phyloP scores from a whole-genome alignment of 2,797 vertebrate genomes.

The Gadopsis marmoratus region DNA sequence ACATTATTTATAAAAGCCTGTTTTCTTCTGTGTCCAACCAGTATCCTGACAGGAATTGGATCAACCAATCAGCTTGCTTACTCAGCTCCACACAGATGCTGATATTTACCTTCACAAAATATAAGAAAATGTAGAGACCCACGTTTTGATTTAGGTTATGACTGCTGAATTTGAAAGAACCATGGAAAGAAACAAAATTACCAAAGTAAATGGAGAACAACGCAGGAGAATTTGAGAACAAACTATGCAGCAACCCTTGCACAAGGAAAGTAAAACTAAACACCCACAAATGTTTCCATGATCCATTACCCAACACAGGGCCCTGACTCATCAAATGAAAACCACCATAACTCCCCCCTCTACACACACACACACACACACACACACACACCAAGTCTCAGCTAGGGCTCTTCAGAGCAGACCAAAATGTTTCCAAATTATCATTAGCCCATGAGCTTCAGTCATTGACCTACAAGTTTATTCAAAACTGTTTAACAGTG shows the following conservation, averaged over 20 bases:
- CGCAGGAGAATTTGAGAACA: background rate
- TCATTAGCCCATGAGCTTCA: background rate
- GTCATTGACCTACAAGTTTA: background rate
- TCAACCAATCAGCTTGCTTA: background rate
- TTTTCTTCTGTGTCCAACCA: background rate
- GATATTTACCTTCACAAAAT: background rate
- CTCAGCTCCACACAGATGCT: background rate
- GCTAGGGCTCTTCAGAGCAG: background rate
- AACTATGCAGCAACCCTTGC: conserved; percentile 1
- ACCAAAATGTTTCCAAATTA: background rate
- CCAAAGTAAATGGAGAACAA: background rate
- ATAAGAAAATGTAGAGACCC: background rate
- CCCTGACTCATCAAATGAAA: conserved; percentile 70
- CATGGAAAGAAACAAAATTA: background rate
- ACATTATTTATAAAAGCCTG: too few species aligned
- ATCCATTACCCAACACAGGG: conserved; percentile 49
- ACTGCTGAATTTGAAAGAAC: background rate
- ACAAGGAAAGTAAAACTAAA: conserved; percentile 24
- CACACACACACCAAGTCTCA: background rate
- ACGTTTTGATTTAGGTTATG: background rate
- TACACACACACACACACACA: conserved; percentile 17
- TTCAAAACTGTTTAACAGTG: background rate
- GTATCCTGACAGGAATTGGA: background rate
- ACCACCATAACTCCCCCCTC: conserved; percentile 52
- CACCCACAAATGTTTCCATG: conserved; percentile 70